These are phyloP conservation scores for Eonycteris spelaea DNA, from an alignment of 2,113 vertebrate genomes.

Conservation along the genomic window DNA sequence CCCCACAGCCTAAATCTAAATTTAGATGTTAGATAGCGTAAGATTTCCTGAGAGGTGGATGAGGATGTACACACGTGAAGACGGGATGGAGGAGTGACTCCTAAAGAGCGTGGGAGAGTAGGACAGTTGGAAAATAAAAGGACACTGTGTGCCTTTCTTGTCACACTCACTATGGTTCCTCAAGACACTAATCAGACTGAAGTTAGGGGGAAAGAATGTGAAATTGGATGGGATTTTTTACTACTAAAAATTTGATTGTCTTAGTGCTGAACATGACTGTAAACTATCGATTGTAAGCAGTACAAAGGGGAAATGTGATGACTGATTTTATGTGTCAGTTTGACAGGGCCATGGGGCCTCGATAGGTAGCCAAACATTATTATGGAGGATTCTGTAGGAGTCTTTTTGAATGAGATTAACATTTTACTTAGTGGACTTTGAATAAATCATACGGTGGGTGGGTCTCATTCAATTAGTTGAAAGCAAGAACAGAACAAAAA, in stretches of 20 bases:
- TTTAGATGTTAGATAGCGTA: neutral
- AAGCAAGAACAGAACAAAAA: neutral
- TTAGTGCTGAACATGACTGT: neutral
- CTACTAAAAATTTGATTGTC: neutral
- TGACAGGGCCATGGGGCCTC: fast-evolving
- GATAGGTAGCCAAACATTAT: neutral
- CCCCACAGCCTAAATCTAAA: neutral
- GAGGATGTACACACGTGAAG: fast-evolving
- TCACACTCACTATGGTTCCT: neutral
- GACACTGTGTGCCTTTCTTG: fast-evolving
- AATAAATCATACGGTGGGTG: neutral
- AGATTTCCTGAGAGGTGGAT: neutral
- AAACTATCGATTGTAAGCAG: neutral
- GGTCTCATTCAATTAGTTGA: neutral
- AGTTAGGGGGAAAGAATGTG: neutral
- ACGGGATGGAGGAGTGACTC: neutral
- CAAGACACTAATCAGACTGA: neutral
- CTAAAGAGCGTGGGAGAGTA: neutral
- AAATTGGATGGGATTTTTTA: neutral
- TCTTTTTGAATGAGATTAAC: neutral
- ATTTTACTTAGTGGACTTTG: neutral
- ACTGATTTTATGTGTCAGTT: neutral
- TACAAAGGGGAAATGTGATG: neutral
- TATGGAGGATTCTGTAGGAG: neutral
- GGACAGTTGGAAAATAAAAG: neutral